A percentile compares a stretch with the other conserved stretches of the same genome.
Evolutionary conservation across 2,888 invertebrate species (phyloP).

Genomic region (Andrena minutula): DNA sequence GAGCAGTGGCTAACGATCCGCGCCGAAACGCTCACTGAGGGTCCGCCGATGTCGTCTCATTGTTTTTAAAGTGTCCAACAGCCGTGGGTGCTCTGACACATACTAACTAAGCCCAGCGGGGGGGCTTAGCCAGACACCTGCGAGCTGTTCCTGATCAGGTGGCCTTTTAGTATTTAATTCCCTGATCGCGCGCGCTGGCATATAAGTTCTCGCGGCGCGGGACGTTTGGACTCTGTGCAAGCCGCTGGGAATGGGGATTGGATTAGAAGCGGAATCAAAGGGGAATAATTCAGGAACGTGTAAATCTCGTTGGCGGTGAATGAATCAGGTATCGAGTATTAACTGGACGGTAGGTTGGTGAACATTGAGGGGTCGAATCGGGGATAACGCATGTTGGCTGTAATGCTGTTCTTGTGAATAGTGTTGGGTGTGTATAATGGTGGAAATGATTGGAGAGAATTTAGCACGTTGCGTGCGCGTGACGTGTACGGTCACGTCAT

Average conservation of each 20-base stretch:
- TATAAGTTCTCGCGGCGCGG: constrained; percentile 38
- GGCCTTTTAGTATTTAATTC: constrained; percentile 71
- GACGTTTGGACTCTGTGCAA: constrained; percentile 9
- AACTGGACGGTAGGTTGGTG: constrained; percentile 6
- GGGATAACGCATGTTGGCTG: too few relatives aligned
- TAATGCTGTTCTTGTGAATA: too few relatives aligned
- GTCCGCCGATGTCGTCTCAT: constrained; percentile 77
- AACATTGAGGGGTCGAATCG: neutral
- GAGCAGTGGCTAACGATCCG: constrained; percentile 60
- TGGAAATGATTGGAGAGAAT: too few relatives aligned
- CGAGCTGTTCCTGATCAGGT: constrained; percentile 70
- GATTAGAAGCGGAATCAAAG: neutral
- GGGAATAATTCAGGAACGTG: too few relatives aligned
- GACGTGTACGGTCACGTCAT: too few relatives aligned
- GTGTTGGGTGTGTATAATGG: too few relatives aligned
- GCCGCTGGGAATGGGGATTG: neutral
- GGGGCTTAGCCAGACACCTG: constrained; percentile 74
- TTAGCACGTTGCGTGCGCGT: too few relatives aligned
- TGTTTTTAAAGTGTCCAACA: constrained; percentile 80
- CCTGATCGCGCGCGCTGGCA: constrained; percentile 47
- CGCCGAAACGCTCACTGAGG: constrained; percentile 76
- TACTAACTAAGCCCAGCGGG: constrained; percentile 68
- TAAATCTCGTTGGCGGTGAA: neutral
- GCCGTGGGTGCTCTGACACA: constrained; percentile 69
- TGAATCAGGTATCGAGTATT: constrained; percentile 4